Conservation (phyloP, 2,888 invertebrate species). For the Leptinotarsa peninsularis region DNA sequence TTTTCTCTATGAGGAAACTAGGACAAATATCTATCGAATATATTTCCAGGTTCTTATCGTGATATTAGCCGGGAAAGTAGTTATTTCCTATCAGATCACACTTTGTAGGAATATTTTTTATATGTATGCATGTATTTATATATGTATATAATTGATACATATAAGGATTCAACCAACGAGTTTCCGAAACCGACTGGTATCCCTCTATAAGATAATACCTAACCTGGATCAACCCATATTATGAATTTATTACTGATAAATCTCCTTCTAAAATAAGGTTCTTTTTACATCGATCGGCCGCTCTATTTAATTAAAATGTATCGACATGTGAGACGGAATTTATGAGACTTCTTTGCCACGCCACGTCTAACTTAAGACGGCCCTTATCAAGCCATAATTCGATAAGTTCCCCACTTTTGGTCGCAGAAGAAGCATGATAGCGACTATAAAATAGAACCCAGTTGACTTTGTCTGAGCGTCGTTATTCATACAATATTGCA, state of each 20-base stretch:
- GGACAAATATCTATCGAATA: too few species aligned
- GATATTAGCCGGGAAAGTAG: too few species aligned
- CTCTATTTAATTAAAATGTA: constrained; percentile 39
- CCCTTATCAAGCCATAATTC: constrained; percentile 44
- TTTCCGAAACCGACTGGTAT: not conserved
- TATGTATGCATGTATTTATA: too few species aligned
- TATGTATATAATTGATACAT: too few species aligned
- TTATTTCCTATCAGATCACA: too few species aligned
- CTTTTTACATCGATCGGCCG: constrained; percentile 18
- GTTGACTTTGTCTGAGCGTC: not conserved
- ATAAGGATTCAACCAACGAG: too few species aligned
- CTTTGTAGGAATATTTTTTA: too few species aligned
- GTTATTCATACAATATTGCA: too few species aligned
- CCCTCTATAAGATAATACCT: not conserved
- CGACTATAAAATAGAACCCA: not conserved
- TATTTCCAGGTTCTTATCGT: too few species aligned
- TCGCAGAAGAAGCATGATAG: constrained; percentile 9
- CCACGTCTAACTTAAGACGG: constrained; percentile 26
- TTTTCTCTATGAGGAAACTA: too few species aligned
- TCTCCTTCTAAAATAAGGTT: constrained; percentile 15
- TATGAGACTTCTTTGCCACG: constrained; percentile 29
- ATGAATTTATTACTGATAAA: constrained; percentile 19
- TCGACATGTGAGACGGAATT: constrained; percentile 30
- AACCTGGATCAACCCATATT: constrained; percentile 17
- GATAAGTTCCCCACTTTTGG: constrained; percentile 45